Evolutionary conservation across 2,113 vertebrate genomes (phyloP).

Genomic region (Brachirus orientalis): DNA sequence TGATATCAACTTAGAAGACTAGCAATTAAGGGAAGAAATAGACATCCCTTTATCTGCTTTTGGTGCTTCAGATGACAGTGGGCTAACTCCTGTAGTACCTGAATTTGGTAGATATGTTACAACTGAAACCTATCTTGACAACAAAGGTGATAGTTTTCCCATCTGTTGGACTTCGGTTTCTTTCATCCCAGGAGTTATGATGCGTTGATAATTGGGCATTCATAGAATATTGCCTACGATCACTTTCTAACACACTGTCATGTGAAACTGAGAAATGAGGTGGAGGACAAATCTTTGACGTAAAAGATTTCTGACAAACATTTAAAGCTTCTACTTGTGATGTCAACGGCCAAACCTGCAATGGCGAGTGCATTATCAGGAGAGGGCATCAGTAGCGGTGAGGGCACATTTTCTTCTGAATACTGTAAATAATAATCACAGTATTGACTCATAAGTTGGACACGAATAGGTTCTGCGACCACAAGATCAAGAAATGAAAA

Average conservation of each 20-base stretch:
- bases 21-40: conserved; percentile 51
- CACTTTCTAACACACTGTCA: conserved; percentile 4
- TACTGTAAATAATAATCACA: conserved; percentile 74
- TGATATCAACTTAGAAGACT: conserved; percentile 42
- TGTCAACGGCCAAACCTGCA: not conserved
- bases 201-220: not conserved
- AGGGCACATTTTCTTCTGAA: conserved; percentile 31
- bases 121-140: not conserved
- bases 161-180: not conserved
- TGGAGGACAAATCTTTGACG: not conserved
- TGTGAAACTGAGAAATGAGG: too few relatives aligned
- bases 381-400: not conserved
- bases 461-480: conserved; percentile 59
- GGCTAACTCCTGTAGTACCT: not conserved
- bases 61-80: not conserved
- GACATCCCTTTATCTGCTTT: not conserved
- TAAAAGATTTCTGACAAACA: not conserved
- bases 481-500: conserved; percentile 76
- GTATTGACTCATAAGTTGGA: conserved; percentile 60
- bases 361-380: not conserved
- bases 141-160: not conserved
- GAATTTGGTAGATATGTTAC: not conserved
- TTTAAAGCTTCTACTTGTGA: not conserved
- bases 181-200: conserved; percentile 6
- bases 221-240: not conserved